Conservation (phyloP, 2,113 vertebrate species). For the Xiphophorus couchianus region DNA sequence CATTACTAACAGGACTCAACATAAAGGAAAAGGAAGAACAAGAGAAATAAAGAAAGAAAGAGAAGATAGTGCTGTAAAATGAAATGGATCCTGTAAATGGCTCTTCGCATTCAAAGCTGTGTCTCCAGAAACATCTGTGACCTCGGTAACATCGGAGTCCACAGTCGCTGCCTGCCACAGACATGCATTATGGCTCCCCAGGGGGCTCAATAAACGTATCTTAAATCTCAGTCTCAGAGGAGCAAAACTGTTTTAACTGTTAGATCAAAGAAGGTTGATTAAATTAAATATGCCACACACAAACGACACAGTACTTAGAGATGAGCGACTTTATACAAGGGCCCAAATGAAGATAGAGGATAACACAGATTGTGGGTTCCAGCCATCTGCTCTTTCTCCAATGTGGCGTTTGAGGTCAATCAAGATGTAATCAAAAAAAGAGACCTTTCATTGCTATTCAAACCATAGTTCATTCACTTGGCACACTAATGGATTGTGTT, state of each 20-base stretch:
- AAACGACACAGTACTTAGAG: conserved; percentile 20
- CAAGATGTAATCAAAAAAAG: conserved; percentile 45
- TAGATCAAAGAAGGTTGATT: conserved; percentile 20
- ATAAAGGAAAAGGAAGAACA: conserved; percentile 11
- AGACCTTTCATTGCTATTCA: conserved; percentile 48
- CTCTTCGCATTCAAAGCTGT: conserved; percentile 37
- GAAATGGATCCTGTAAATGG: conserved; percentile 44
- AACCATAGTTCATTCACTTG: conserved; percentile 16
- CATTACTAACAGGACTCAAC: not conserved
- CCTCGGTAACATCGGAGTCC: conserved; percentile 37
- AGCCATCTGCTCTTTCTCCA: conserved; percentile 54
- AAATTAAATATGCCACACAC: conserved; percentile 11
- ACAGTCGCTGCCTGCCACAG: conserved; percentile 11
- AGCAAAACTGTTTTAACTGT: conserved; percentile 40
- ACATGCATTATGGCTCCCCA: conserved; percentile 49
- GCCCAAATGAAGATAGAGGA: conserved; percentile 7
- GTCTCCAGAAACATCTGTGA: conserved; percentile 57
- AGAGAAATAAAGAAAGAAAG: conserved; percentile 19
- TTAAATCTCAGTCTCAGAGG: conserved; percentile 44
- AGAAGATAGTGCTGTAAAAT: conserved; percentile 16
- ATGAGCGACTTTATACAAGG: conserved; percentile 10
- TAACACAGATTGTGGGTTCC: conserved; percentile 10
- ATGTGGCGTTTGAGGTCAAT: conserved; percentile 53
- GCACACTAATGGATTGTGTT: conserved; percentile 18
- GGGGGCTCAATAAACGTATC: conserved; percentile 56